Percentiles rank a stretch among this genome's conserved stretches.
Evolutionary conservation across 2,888 invertebrate species (phyloP).

Genomic region (Labia minor): DNA sequence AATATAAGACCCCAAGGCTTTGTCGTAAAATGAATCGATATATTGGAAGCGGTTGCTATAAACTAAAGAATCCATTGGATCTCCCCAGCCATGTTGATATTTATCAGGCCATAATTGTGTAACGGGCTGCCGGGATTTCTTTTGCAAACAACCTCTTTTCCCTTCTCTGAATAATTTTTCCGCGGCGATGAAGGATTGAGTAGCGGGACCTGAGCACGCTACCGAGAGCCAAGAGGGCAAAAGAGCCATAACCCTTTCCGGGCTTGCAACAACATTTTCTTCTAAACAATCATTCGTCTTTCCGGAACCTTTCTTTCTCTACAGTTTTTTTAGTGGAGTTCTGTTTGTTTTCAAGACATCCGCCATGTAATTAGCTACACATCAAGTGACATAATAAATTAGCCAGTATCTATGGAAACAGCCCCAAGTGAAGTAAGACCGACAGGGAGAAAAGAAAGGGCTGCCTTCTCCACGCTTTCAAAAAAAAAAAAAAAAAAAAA

Average conservation of each 20-base stretch:
- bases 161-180: neutral
- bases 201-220: neutral
- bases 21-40: neutral
- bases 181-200: neutral
- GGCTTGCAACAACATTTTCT: neutral
- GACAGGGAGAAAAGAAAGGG: slow-evolving; percentile 15
- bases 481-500: slow-evolving; percentile 22
- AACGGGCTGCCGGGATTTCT: neutral
- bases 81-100: neutral
- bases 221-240: neutral
- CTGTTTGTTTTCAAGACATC: slow-evolving; percentile 21
- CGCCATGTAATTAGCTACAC: slow-evolving; percentile 27
- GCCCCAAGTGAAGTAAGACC: slow-evolving; percentile 21
- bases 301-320: neutral
- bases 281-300: neutral
- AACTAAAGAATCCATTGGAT: neutral
- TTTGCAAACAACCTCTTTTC: neutral
- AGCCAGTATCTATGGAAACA: slow-evolving; percentile 24
- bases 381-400: slow-evolving; percentile 28
- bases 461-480: neutral
- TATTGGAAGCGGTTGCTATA: neutral
- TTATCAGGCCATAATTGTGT: neutral
- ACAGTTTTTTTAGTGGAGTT: neutral
- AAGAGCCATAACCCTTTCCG: neutral
- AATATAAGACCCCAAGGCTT: neutral